These are phyloP conservation scores for Callorhinus ursinus DNA, from an alignment of 2,113 vertebrate genomes.

Conservation along the genomic window DNA sequence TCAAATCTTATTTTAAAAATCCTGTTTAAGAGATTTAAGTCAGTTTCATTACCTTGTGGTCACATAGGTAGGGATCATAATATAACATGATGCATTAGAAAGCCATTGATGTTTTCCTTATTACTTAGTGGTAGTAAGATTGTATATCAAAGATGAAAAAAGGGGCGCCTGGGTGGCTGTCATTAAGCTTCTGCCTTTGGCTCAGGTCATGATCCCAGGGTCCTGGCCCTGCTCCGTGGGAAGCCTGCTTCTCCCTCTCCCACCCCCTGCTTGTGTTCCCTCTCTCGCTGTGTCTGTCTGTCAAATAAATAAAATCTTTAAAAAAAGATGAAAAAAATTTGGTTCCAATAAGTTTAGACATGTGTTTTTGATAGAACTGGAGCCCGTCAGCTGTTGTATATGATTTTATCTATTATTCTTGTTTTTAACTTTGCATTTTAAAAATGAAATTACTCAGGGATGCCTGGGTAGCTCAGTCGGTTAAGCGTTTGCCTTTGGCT, in stretches of 20 bases:
- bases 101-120: background rate
- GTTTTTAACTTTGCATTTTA: conserved; percentile 43
- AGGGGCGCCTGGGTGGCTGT: background rate
- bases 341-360: background rate
- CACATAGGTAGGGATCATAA: background rate
- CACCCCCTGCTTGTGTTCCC: too few relatives aligned
- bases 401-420: background rate
- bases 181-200: too few relatives aligned
- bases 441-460: background rate
- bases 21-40: background rate
- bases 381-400: background rate
- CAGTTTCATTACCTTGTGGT: background rate
- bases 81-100: background rate
- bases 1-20: background rate
- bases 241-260: too few relatives aligned
- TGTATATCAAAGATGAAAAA: background rate
- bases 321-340: background rate
- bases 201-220: too few relatives aligned
- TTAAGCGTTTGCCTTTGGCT: background rate
- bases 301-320: too few relatives aligned
- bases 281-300: too few relatives aligned
- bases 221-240: too few relatives aligned
- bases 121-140: background rate
- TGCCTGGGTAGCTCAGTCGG: background rate
- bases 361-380: background rate